Conservation (phyloP, 1,140 invertebrate genomes). For the Ceratitis capitata region DNA sequence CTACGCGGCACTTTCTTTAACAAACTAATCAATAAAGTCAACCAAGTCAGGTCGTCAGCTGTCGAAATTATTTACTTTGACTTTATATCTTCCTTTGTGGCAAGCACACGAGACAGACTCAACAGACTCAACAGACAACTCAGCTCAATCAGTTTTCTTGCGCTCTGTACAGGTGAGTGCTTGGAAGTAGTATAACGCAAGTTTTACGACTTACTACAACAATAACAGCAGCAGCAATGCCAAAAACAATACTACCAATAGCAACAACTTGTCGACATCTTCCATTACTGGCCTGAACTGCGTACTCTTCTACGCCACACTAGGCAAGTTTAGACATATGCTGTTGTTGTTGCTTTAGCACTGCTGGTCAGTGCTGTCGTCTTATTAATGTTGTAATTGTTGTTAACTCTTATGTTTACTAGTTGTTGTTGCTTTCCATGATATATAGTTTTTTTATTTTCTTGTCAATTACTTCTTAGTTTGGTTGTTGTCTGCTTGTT, state of each 20-base stretch:
- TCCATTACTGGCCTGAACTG: neutral
- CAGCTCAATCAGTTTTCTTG: neutral
- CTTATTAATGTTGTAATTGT: conserved; percentile 33
- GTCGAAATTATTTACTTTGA: conserved; percentile 11
- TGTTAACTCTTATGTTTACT: conserved; percentile 13
- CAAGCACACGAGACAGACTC: neutral
- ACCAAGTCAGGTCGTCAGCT: neutral
- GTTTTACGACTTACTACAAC: too few species aligned
- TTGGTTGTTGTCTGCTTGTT: neutral
- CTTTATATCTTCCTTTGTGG: conserved; percentile 10
- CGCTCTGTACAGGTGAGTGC: neutral
- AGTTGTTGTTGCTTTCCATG: neutral
- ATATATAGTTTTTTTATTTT: neutral
- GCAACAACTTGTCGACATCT: neutral
- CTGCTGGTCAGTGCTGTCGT: neutral
- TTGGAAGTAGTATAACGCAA: neutral
- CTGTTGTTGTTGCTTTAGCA: neutral
- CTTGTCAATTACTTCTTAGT: too few species aligned
- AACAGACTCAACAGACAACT: neutral
- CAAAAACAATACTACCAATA: too few species aligned
- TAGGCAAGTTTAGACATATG: neutral
- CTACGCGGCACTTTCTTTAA: neutral
- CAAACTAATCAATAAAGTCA: conserved; percentile 38
- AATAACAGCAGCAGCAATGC: too few species aligned
- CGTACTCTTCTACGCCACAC: neutral